phyloP scores from a whole-genome alignment of 1,140 invertebrate genomes.

The Grapholita molesta region DNA sequence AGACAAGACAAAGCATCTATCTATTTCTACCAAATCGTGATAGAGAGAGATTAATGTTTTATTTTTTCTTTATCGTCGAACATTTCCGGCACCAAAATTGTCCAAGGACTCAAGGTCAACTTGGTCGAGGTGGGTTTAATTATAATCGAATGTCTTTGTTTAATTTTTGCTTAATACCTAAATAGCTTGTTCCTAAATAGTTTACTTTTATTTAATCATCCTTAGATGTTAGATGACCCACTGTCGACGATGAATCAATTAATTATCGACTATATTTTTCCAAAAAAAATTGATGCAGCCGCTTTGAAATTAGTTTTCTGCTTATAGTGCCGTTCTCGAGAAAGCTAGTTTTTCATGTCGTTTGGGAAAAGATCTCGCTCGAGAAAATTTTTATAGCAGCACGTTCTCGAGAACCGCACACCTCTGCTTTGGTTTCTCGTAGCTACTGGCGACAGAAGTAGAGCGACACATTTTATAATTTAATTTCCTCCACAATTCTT shows the following conservation, averaged over 20 bases:
- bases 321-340: no score
- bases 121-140: background rate
- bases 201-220: background rate
- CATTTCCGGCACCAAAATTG: background rate
- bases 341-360: no score
- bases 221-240: background rate
- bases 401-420: no score
- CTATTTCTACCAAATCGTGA: background rate
- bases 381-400: no score
- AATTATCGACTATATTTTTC: no score
- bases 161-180: background rate
- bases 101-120: background rate
- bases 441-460: no score
- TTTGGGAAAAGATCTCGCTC: no score
- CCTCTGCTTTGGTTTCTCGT: no score
- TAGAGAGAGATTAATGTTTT: conserved; percentile 1
- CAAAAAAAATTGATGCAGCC: no score
- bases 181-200: background rate
- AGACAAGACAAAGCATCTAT: background rate
- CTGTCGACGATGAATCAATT: background rate
- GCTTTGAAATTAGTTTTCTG: no score
- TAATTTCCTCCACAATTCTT: no score
- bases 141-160: background rate
- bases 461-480: no score
- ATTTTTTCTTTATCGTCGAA: background rate